Conservation (phyloP, 2,888 invertebrate species). For the Caenorhabditis parvicauda region DNA sequence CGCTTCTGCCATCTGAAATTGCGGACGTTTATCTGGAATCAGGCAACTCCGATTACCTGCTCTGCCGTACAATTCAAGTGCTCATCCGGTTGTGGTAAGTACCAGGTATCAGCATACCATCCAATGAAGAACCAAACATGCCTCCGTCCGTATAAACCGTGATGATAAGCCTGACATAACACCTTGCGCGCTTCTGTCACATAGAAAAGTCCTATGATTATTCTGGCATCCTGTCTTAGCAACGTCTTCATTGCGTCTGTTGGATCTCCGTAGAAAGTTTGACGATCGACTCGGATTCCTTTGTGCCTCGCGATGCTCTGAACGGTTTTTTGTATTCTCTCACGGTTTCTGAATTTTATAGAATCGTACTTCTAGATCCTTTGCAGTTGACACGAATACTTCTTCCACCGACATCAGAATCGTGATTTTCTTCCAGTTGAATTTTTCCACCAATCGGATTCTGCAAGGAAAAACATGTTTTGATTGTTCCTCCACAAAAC, state of each 20-base stretch:
- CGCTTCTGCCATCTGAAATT: constrained; percentile 80
- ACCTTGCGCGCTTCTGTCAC: constrained; percentile 93
- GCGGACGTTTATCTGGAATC: not conserved
- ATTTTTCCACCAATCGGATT: constrained; percentile 92
- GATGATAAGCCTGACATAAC: constrained; percentile 87
- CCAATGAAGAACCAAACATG: constrained; percentile 99
- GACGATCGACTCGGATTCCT: constrained; percentile 90
- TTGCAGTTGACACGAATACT: constrained; percentile 78
- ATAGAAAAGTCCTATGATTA: constrained; percentile 96
- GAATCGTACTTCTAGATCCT: constrained; percentile 79
- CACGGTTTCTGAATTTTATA: not conserved
- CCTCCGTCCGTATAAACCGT: constrained; percentile 86
- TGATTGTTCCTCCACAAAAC: constrained; percentile 71
- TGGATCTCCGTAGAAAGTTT: constrained; percentile 94
- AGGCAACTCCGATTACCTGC: constrained; percentile 29
- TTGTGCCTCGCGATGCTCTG: constrained; percentile 81
- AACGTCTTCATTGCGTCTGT: constrained; percentile 88
- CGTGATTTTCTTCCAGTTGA: constrained; percentile 93
- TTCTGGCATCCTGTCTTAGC: constrained; percentile 87
- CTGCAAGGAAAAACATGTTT: constrained; percentile 63
- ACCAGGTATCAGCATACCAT: constrained; percentile 99
- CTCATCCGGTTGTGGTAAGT: constrained; percentile 77
- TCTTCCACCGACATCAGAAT: constrained; percentile 98
- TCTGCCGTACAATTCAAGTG: constrained; percentile 87
- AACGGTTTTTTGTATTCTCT: not conserved